These are phyloP conservation scores for Calcarius ornatus DNA, from an alignment of 2,113 vertebrate species.

Conservation along the genomic window DNA sequence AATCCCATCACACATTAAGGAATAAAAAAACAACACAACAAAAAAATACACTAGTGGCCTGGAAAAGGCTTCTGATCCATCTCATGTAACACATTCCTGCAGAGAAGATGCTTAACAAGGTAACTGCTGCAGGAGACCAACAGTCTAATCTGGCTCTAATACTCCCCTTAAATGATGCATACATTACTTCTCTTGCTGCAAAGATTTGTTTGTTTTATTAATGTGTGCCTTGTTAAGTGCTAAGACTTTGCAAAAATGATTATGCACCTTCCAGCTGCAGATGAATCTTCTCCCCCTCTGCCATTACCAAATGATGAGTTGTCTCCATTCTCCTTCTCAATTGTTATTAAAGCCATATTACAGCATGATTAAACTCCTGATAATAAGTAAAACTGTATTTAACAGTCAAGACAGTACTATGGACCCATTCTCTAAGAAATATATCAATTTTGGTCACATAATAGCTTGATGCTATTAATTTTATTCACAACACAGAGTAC, in stretches of 20 bases:
- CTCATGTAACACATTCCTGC: slow-evolving; percentile 18
- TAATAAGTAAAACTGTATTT: neutral
- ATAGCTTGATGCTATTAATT: neutral
- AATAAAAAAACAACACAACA: neutral
- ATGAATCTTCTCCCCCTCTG: neutral
- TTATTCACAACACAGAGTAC: neutral
- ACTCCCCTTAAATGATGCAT: slow-evolving; percentile 62
- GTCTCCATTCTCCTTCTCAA: neutral
- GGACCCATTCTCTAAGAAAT: neutral
- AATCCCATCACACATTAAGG: slow-evolving; percentile 41
- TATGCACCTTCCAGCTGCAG: neutral
- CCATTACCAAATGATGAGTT: slow-evolving; percentile 30
- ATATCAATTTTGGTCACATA: neutral
- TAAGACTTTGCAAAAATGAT: neutral
- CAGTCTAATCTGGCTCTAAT: slow-evolving; percentile 23
- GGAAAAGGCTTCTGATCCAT: slow-evolving; percentile 4
- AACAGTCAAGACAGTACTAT: neutral
- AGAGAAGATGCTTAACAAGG: slow-evolving; percentile 48
- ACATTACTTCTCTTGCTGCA: slow-evolving; percentile 29
- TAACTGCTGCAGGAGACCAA: neutral
- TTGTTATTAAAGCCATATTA: neutral
- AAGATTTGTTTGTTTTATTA: slow-evolving; percentile 66
- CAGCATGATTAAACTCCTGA: neutral
- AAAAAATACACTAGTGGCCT: slow-evolving; percentile 48
- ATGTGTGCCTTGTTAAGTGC: neutral